Evolutionary conservation across 1,140 invertebrate species (phyloP).

Genomic region (Coelopa frigida): DNA sequence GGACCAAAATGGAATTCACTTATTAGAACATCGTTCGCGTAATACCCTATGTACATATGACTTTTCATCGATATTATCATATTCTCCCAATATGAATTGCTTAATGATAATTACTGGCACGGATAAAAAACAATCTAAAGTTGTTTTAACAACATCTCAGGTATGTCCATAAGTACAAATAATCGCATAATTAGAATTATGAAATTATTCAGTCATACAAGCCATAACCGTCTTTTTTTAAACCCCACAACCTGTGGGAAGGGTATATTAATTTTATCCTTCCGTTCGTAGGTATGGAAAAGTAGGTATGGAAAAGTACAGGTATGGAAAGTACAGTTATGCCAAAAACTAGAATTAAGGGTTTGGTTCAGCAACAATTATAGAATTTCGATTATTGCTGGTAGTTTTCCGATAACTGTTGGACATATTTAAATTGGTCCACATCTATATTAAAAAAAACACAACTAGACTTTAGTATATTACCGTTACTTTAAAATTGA

Average conservation of each 20-base stretch:
- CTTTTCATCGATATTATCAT: slow-evolving; percentile 77
- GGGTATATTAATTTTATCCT: slow-evolving; percentile 8
- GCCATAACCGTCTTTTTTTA: slow-evolving; percentile 13
- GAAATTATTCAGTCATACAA: no score
- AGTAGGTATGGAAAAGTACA: neutral
- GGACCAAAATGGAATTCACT: slow-evolving; percentile 85
- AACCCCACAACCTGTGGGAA: neutral
- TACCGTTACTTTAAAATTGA: no score
- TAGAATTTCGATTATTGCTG: no score
- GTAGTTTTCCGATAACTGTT: no score
- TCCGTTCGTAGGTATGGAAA: slow-evolving; percentile 6
- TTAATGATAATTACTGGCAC: slow-evolving; percentile 85
- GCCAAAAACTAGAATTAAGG: no score
- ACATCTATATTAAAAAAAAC: no score
- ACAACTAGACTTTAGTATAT: no score
- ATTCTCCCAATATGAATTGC: slow-evolving; percentile 80
- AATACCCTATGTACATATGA: slow-evolving; percentile 85
- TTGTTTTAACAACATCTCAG: slow-evolving; percentile 80
- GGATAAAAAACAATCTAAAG: slow-evolving; percentile 83
- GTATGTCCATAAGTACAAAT: no score
- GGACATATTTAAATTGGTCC: no score
- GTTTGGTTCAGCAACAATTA: no score
- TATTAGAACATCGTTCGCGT: slow-evolving; percentile 79
- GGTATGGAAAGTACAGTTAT: no score
- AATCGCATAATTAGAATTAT: no score